phyloP scores from a whole-genome alignment of 2,113 vertebrate species.

The Gila orcuttii region DNA sequence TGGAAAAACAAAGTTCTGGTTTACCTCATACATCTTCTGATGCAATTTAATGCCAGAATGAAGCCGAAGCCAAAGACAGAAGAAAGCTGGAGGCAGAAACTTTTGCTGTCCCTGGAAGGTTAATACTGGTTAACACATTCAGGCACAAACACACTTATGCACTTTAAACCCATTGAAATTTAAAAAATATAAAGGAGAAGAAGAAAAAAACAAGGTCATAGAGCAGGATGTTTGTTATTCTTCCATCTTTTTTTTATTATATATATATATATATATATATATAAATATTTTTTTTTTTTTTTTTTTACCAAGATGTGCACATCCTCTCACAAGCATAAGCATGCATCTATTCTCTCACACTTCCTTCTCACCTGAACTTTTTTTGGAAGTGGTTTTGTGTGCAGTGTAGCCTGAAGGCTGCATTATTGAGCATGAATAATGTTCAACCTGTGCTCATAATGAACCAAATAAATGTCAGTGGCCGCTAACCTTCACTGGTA shows the following conservation, averaged over 20 bases:
- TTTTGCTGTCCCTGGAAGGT: background rate
- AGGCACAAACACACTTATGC: background rate
- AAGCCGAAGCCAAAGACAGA: background rate
- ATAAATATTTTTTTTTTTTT: no score
- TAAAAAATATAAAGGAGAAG: background rate
- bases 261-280: no score
- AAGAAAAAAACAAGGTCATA: background rate
- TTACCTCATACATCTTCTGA: background rate
- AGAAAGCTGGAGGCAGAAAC: background rate
- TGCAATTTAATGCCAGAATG: background rate
- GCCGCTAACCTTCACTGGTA: slow-evolving; percentile 64
- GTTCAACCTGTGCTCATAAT: slow-evolving; percentile 60
- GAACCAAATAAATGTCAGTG: slow-evolving; percentile 71
- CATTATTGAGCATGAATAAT: slow-evolving; percentile 44
- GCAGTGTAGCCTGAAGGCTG: slow-evolving; percentile 16
- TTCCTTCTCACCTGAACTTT: background rate
- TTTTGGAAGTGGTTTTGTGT: slow-evolving; percentile 2
- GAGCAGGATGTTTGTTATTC: no score
- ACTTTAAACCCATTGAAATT: background rate
- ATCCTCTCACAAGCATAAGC: background rate
- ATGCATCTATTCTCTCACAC: background rate
- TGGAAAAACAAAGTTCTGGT: background rate
- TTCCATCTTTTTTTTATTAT: no score
- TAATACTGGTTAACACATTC: background rate
- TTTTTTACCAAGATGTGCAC: no score